These are phyloP conservation scores for Agonopterix heracliana DNA, from an alignment of 2,888 invertebrate genomes.

Conservation along the genomic window DNA sequence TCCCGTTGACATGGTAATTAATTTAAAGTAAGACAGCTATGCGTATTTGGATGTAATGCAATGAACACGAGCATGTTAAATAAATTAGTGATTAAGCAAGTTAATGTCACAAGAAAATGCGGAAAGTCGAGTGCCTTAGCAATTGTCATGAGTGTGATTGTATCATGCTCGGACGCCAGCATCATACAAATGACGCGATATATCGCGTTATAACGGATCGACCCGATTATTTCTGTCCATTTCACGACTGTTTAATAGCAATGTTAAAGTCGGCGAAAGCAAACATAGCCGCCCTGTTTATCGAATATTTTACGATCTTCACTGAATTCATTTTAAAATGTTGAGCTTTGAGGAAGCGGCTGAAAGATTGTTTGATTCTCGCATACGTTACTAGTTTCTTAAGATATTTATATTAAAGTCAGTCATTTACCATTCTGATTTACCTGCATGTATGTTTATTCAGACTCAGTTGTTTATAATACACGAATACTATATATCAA, in stretches of 20 bases:
- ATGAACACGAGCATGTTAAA: constrained; percentile 36
- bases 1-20: constrained; percentile 33
- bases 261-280: constrained; percentile 73
- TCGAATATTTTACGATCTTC: constrained; percentile 74
- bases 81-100: constrained; percentile 50
- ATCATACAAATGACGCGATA: constrained; percentile 70
- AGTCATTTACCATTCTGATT: constrained; percentile 74
- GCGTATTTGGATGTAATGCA: constrained; percentile 25
- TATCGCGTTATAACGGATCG: constrained; percentile 72
- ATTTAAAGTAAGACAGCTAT: constrained; percentile 31
- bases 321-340: constrained; percentile 71
- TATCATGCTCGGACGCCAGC: constrained; percentile 52
- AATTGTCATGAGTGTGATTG: constrained; percentile 43
- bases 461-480: constrained; percentile 69
- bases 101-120: constrained; percentile 54
- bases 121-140: constrained; percentile 49
- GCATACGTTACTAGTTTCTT: constrained; percentile 55
- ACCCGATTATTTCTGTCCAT: constrained; percentile 75
- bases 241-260: constrained; percentile 76
- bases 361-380: constrained; percentile 68
- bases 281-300: constrained; percentile 73
- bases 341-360: constrained; percentile 62
- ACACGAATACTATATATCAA: constrained; percentile 65
- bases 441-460: constrained; percentile 68
- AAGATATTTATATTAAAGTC: constrained; percentile 71